phyloP scores from a whole-genome alignment of 37 sponge, comb jelly and placozoan species.

The Chondrilla cf. caribensis region DNA sequence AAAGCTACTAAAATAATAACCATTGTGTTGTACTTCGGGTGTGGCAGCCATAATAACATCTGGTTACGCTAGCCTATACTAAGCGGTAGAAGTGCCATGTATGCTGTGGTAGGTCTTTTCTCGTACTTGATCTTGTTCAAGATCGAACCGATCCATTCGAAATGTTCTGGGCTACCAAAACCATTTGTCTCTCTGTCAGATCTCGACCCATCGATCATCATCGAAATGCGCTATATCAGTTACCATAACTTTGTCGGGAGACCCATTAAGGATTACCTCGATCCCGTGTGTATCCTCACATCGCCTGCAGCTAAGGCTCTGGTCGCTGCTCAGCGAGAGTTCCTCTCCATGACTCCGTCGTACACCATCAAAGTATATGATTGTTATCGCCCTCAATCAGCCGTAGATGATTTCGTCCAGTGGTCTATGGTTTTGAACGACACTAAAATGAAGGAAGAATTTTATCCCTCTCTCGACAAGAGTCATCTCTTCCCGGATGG shows the following conservation, averaged over 20 bases:
- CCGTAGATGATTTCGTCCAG: constrained; percentile 23
- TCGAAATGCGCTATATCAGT: constrained; percentile 20
- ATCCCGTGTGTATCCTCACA: constrained; percentile 24
- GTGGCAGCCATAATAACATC: too few relatives aligned
- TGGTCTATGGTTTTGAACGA: constrained; percentile 26
- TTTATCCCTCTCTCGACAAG: constrained; percentile 22
- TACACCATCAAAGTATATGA: constrained; percentile 39
- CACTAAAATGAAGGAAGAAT: constrained; percentile 32
- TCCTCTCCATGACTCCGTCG: constrained; percentile 21
- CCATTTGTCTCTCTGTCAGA: constrained; percentile 17
- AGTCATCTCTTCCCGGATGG: constrained; percentile 21
- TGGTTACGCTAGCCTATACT: too few relatives aligned
- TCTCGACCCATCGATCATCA: neutral
- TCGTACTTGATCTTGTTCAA: too few relatives aligned
- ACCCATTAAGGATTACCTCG: constrained; percentile 18
- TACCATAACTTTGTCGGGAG: constrained; percentile 33
- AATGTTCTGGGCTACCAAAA: constrained; percentile 1
- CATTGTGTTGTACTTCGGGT: too few relatives aligned
- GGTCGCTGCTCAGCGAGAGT: constrained; percentile 18
- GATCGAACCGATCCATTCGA: too few relatives aligned
- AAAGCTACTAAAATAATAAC: too few relatives aligned
- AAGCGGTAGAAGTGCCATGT: too few relatives aligned
- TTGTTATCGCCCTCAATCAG: constrained; percentile 29
- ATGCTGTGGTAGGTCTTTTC: too few relatives aligned
- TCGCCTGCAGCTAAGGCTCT: constrained; percentile 22